Percentiles rank a stretch among this genome's conserved stretches.
phyloP scores from a whole-genome alignment of 2,888 invertebrate genomes.

The Ctenicera cuprea region DNA sequence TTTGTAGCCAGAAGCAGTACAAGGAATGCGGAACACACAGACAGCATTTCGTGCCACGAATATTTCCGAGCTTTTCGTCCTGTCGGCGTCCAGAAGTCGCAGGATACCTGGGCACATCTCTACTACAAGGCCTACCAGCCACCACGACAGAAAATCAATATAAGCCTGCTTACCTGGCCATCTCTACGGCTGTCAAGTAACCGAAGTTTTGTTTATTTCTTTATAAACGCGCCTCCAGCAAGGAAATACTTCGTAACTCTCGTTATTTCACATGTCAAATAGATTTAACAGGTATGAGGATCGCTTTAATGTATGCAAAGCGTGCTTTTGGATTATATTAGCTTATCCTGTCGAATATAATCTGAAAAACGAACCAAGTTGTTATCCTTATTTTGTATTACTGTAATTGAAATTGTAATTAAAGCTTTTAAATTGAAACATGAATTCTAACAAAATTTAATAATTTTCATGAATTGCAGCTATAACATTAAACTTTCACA shows the following conservation, averaged over 20 bases:
- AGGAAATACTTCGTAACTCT: slow-evolving; percentile 20
- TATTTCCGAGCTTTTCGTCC: slow-evolving; percentile 46
- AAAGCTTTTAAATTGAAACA: not conserved
- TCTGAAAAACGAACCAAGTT: too few relatives aligned
- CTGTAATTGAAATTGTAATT: too few relatives aligned
- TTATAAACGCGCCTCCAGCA: slow-evolving; percentile 28
- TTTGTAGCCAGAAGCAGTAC: slow-evolving; percentile 36
- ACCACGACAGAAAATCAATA: slow-evolving; percentile 54
- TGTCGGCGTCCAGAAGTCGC: slow-evolving; percentile 49
- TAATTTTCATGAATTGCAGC: not conserved
- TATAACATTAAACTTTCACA: not conserved
- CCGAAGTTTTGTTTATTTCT: slow-evolving; percentile 52
- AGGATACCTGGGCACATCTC: slow-evolving; percentile 53
- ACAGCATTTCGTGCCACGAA: slow-evolving; percentile 41
- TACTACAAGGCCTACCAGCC: slow-evolving; percentile 48
- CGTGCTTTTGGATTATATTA: not conserved
- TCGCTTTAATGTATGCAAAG: not conserved
- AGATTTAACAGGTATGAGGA: not conserved
- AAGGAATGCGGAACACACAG: slow-evolving; percentile 41
- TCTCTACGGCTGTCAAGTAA: slow-evolving; percentile 52
- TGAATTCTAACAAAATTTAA: not conserved
- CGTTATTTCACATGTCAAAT: slow-evolving; percentile 28
- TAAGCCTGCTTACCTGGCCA: slow-evolving; percentile 53
- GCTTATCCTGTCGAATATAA: too few relatives aligned
- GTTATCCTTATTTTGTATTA: too few relatives aligned